Conservation (phyloP, 2,797 vertebrate genomes). For the Lemur catta region DNA sequence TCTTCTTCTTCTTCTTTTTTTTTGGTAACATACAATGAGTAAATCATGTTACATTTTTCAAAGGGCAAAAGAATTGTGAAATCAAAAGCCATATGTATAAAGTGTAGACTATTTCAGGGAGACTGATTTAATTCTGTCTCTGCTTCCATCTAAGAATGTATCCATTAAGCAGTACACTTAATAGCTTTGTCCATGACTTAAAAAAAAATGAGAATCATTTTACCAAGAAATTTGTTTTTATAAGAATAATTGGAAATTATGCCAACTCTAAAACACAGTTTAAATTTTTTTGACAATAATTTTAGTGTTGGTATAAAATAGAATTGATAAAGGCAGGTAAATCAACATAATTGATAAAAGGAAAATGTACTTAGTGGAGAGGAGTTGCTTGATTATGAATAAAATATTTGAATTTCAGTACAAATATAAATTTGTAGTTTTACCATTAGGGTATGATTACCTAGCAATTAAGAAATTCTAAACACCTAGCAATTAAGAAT, state of each 20-base stretch:
- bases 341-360: background rate
- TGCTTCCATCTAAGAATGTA: constrained; percentile 4
- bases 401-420: constrained; percentile 11
- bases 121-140: constrained; percentile 40
- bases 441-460: background rate
- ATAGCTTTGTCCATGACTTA: background rate
- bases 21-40: constrained; percentile 32
- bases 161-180: constrained; percentile 22
- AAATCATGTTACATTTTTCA: constrained; percentile 50
- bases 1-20: background rate
- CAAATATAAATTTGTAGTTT: background rate
- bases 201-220: constrained; percentile 1
- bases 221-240: constrained; percentile 40
- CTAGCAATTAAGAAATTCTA: background rate
- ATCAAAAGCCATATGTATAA: constrained; percentile 27
- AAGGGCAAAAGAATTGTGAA: constrained; percentile 51
- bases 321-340: constrained; percentile 21
- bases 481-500: background rate
- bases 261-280: constrained; percentile 29
- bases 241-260: constrained; percentile 38
- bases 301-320: constrained; percentile 34
- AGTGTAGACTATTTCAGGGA: constrained; percentile 18
- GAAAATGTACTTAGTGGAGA: constrained; percentile 11
- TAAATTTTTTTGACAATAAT: background rate
- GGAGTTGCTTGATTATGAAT: background rate